Conservation (phyloP, 2,797 vertebrate species). For the Nasua narica region DNA sequence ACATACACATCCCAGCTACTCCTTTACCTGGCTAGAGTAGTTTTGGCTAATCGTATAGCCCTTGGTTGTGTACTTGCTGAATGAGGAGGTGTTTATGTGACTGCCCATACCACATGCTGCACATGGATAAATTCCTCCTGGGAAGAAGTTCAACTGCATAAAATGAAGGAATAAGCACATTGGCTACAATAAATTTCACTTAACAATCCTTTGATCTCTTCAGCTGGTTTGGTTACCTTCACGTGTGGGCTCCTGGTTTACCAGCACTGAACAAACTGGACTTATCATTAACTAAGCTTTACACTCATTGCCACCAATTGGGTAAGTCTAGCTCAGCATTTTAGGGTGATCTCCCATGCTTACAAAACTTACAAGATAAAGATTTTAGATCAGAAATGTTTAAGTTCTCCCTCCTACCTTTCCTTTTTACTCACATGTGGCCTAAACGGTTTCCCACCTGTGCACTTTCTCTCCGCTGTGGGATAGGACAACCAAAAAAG, state of each 20-base stretch:
- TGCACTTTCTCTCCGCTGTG: neutral
- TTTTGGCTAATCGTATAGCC: neutral
- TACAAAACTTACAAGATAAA: neutral
- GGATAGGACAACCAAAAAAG: no score
- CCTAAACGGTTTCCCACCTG: neutral
- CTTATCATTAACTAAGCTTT: neutral
- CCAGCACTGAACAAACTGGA: neutral
- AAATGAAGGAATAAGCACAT: no score
- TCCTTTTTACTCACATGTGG: neutral
- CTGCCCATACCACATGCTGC: neutral
- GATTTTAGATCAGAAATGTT: neutral
- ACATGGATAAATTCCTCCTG: neutral
- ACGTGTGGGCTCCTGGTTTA: neutral
- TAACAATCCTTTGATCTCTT: neutral
- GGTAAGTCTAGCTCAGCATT: neutral
- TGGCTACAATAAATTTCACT: neutral
- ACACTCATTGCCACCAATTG: neutral
- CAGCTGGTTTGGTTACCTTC: neutral
- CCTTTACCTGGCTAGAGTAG: neutral
- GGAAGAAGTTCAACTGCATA: neutral
- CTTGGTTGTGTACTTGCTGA: neutral
- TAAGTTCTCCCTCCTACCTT: neutral
- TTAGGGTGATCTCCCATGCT: neutral
- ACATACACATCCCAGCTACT: neutral
- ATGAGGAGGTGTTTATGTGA: neutral